Evolutionary conservation across 1,140 invertebrate species (phyloP).

Genomic region (Latrodectus geometricus): DNA sequence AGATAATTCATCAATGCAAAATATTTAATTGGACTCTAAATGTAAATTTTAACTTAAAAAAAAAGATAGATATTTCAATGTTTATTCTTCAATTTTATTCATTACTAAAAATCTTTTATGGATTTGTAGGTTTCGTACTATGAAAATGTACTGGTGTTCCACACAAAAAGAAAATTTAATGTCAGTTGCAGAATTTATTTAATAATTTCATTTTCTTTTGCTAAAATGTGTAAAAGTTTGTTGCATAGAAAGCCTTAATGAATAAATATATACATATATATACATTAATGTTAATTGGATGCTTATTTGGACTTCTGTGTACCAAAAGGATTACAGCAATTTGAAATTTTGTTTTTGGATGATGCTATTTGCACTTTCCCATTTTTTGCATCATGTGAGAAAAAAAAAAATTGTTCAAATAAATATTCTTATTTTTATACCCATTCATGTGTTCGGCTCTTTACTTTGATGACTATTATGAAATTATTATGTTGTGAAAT

Average conservation of each 20-base stretch:
- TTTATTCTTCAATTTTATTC: background rate
- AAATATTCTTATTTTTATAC: slow-evolving; percentile 58
- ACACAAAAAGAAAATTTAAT: too few species aligned
- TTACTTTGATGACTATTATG: background rate
- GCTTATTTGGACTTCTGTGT: background rate
- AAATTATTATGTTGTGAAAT: too few species aligned
- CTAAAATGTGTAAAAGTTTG: background rate
- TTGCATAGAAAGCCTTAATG: slow-evolving; percentile 10
- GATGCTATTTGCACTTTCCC: slow-evolving; percentile 26
- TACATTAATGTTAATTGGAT: background rate
- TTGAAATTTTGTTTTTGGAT: slow-evolving; percentile 15
- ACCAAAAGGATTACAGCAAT: slow-evolving; percentile 15
- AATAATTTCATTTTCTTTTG: background rate
- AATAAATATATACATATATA: slow-evolving; percentile 1
- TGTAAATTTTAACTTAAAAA: too few species aligned
- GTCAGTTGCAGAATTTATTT: background rate
- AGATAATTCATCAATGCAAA: too few species aligned
- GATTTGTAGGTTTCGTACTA: background rate
- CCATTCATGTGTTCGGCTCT: background rate
- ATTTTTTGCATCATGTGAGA: slow-evolving; percentile 45
- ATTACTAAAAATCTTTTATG: background rate
- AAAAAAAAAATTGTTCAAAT: slow-evolving; percentile 30
- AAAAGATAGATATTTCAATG: background rate
- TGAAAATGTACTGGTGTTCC: background rate
- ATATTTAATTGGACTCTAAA: too few species aligned